Evolutionary conservation across 2,113 vertebrate species (phyloP).

Genomic region (Pseudonaja textilis): DNA sequence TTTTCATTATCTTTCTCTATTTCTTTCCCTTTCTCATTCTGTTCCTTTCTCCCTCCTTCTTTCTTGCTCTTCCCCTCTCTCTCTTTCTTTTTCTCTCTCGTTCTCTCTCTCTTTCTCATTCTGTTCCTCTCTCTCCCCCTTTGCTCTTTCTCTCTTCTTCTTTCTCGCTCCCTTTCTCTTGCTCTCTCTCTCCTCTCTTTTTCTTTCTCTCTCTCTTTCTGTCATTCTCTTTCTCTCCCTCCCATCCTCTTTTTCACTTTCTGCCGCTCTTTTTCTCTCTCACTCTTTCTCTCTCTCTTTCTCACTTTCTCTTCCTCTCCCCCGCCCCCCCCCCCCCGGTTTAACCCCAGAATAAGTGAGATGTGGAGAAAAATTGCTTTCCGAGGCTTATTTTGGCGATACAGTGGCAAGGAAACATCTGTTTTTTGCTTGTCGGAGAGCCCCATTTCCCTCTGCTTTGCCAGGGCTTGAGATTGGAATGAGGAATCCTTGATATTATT

Average conservation of each 20-base stretch:
- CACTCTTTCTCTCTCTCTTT: too few species aligned
- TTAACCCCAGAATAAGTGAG: slow-evolving; percentile 22
- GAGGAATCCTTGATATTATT: not conserved
- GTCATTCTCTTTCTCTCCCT: not conserved
- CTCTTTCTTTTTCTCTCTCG: too few species aligned
- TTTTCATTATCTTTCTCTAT: not conserved
- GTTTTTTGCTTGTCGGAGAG: not conserved
- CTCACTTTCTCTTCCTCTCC: not conserved
- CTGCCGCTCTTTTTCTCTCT: not conserved
- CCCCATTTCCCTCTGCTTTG: not conserved
- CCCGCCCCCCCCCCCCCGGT: not conserved
- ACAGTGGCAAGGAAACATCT: slow-evolving; percentile 11
- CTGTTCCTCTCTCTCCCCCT: not conserved
- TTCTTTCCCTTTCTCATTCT: not conserved
- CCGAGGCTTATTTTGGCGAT: slow-evolving; percentile 13
- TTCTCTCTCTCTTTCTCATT: not conserved
- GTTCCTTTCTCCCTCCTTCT: not conserved
- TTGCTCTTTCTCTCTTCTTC: not conserved
- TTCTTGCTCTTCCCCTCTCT: not conserved
- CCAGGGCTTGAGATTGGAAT: not conserved
- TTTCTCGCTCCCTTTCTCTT: too few species aligned
- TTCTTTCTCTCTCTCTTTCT: not conserved
- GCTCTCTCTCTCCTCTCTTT: too few species aligned
- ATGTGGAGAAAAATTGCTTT: slow-evolving; percentile 33
- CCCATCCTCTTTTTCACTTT: not conserved